Conservation (phyloP, 1,140 invertebrate species). For the Dinothrombium tinctorium region DNA sequence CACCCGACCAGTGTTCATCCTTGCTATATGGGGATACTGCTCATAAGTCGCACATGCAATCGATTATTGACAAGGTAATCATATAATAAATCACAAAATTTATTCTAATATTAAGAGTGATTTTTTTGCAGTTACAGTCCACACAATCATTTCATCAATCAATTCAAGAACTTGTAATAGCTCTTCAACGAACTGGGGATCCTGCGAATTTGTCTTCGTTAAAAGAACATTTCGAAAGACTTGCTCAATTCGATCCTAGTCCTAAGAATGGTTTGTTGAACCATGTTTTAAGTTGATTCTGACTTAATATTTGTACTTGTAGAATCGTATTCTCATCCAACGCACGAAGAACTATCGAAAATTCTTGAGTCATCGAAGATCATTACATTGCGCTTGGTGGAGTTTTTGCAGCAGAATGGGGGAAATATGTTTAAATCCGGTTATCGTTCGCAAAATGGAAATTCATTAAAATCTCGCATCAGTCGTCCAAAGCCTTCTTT, state of each 20-base stretch:
- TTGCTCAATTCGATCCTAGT: slow-evolving; percentile 58
- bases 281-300: neutral
- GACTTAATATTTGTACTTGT: neutral
- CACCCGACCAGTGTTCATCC: slow-evolving; percentile 94
- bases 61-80: slow-evolving; percentile 50
- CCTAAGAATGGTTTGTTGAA: slow-evolving; percentile 27
- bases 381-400: slow-evolving; percentile 1
- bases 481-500: too few species aligned
- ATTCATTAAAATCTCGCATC: too few species aligned
- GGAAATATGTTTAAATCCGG: too few species aligned
- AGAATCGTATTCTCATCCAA: slow-evolving; percentile 2
- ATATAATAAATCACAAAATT: neutral
- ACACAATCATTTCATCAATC: slow-evolving; percentile 61
- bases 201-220: slow-evolving; percentile 41
- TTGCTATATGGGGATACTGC: slow-evolving; percentile 75
- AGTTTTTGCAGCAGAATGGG: slow-evolving; percentile 4
- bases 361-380: slow-evolving; percentile 4
- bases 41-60: slow-evolving; percentile 97
- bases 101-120: slow-evolving; percentile 2
- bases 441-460: too few species aligned
- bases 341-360: slow-evolving; percentile 1
- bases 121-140: slow-evolving; percentile 42
- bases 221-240: slow-evolving; percentile 50
- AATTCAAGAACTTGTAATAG: slow-evolving; percentile 73
- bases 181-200: slow-evolving; percentile 68